These are phyloP conservation scores for Montipora foliosa DNA, from an alignment of 64 coral and sea anemone genomes.

Conservation along the genomic window DNA sequence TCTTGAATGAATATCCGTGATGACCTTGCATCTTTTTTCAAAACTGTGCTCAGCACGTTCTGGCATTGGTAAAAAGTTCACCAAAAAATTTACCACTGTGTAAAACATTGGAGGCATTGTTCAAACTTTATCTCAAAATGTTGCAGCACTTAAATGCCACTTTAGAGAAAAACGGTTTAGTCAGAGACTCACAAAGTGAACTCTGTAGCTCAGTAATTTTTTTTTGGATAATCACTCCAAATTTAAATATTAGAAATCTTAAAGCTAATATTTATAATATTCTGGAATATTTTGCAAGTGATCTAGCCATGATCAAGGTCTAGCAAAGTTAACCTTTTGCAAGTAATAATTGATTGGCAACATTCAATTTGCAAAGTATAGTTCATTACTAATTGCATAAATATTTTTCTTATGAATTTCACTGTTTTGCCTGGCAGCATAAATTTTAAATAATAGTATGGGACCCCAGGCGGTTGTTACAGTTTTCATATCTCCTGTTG, in stretches of 20 bases:
- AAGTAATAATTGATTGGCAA: neutral
- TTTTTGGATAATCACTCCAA: neutral
- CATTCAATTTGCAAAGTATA: neutral
- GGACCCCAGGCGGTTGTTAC: constrained; percentile 61
- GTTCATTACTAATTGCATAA: neutral
- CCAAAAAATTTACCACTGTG: constrained; percentile 11
- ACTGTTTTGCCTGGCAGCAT: neutral
- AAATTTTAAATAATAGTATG: constrained; percentile 67
- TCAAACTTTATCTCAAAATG: constrained; percentile 5
- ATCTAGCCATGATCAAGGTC: neutral
- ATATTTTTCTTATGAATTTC: constrained; percentile 17
- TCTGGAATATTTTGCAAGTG: neutral
- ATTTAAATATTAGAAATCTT: constrained; percentile 13
- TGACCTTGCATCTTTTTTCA: neutral
- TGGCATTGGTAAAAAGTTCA: constrained; percentile 29
- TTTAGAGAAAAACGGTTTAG: neutral
- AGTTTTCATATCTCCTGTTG: constrained; percentile 81
- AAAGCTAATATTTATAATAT: constrained; percentile 21
- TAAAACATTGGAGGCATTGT: constrained; percentile 8
- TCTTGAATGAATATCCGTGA: constrained; percentile 30
- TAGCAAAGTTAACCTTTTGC: too few species aligned
- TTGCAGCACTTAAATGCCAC: constrained; percentile 26
- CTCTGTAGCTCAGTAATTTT: neutral
- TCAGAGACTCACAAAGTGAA: neutral
- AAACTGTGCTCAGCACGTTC: constrained; percentile 31